Conservation (phyloP, 2,888 invertebrate genomes). For the Caenorhabditis wallacei region DNA sequence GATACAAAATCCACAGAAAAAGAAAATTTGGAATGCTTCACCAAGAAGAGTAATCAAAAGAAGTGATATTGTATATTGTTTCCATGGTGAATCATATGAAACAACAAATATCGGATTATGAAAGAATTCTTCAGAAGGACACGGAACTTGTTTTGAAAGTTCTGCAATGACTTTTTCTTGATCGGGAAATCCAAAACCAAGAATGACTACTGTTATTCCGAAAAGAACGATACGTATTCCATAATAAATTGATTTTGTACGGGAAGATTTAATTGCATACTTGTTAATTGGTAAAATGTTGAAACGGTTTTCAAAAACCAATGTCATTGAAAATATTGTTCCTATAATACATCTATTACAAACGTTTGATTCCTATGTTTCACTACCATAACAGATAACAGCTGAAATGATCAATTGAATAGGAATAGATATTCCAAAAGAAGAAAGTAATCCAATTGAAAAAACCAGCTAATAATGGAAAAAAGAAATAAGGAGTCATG, state of each 20-base stretch:
- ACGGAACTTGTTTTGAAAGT: slow-evolving; percentile 8
- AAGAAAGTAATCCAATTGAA: slow-evolving; percentile 15
- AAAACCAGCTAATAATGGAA: slow-evolving; percentile 19
- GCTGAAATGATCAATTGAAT: slow-evolving; percentile 11
- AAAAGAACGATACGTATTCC: slow-evolving; percentile 4
- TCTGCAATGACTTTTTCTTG: not conserved
- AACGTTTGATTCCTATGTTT: too few species aligned
- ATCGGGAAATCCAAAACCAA: slow-evolving; percentile 11
- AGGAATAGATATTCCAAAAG: slow-evolving; percentile 10
- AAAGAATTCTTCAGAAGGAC: slow-evolving; percentile 34
- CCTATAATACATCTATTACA: not conserved
- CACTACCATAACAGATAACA: slow-evolving; percentile 11
- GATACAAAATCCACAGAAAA: slow-evolving; percentile 17
- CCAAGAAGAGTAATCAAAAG: slow-evolving; percentile 5
- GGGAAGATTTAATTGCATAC: not conserved
- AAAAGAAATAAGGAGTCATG: slow-evolving; percentile 29
- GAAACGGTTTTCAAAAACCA: slow-evolving; percentile 28
- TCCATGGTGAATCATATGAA: slow-evolving; percentile 11
- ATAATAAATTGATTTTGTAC: slow-evolving; percentile 8
- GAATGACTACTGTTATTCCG: not conserved
- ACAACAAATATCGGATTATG: slow-evolving; percentile 15
- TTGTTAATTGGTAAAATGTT: slow-evolving; percentile 19
- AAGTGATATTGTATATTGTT: slow-evolving; percentile 6
- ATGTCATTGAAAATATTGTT: slow-evolving; percentile 8
- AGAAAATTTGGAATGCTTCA: slow-evolving; percentile 18